Percentiles rank a stretch among this genome's conserved stretches.
phyloP scores from a whole-genome alignment of 2,888 invertebrate species.

The Chloroclysta siterata region DNA sequence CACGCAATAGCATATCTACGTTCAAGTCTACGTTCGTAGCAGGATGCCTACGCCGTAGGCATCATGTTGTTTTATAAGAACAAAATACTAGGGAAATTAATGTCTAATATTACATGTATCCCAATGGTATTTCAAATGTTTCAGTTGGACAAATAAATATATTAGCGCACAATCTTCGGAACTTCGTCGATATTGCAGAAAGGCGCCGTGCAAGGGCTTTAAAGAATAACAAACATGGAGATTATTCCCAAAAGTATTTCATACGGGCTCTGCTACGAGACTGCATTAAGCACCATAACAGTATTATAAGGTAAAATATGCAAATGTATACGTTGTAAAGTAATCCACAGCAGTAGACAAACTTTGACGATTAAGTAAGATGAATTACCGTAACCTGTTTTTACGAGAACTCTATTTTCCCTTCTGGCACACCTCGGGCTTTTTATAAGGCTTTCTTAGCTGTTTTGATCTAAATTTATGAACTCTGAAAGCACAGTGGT shows the following conservation, averaged over 20 bases:
- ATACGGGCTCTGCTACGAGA: slow-evolving; percentile 63
- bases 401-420: slow-evolving; percentile 12
- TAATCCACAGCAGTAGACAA: slow-evolving; percentile 15
- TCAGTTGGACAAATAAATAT: slow-evolving; percentile 82
- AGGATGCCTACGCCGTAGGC: no score
- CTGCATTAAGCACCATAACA: slow-evolving; percentile 74
- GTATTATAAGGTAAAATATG: slow-evolving; percentile 69
- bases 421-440: background rate
- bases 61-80: no score
- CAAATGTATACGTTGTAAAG: slow-evolving; percentile 17
- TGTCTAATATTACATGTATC: background rate
- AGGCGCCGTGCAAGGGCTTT: slow-evolving; percentile 55
- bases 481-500: background rate
- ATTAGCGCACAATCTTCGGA: slow-evolving; percentile 72
- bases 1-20: no score
- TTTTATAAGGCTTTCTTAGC: background rate
- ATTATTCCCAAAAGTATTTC: slow-evolving; percentile 49
- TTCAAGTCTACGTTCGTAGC: no score
- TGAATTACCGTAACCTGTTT: slow-evolving; percentile 20
- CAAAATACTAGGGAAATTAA: no score
- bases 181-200: slow-evolving; percentile 67
- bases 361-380: slow-evolving; percentile 28
- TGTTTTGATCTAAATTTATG: background rate
- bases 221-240: slow-evolving; percentile 42
- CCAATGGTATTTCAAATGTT: slow-evolving; percentile 37